Conservation (phyloP, 2,113 vertebrate species). For the Salvelinus namaycush region DNA sequence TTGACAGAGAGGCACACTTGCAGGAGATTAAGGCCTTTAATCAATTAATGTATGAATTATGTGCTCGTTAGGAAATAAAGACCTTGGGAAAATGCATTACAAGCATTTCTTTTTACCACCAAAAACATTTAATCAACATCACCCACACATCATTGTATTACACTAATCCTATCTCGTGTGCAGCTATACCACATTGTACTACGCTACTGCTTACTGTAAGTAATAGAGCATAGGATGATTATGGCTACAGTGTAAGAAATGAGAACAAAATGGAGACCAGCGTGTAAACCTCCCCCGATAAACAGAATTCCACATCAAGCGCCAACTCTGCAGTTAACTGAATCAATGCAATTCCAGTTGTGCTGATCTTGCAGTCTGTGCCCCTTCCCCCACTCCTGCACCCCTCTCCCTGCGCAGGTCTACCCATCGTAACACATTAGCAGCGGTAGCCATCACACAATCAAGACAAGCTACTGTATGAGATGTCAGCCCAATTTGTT, state of each 20-base stretch:
- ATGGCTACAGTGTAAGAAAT: slow-evolving; percentile 57
- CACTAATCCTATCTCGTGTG: slow-evolving; percentile 16
- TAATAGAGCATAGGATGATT: slow-evolving; percentile 44
- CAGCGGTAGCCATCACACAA: slow-evolving; percentile 71
- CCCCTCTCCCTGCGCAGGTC: slow-evolving; percentile 51
- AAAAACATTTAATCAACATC: slow-evolving; percentile 8
- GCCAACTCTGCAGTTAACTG: slow-evolving; percentile 78
- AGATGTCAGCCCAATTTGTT: slow-evolving; percentile 76
- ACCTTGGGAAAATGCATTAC: not conserved
- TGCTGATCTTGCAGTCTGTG: slow-evolving; percentile 76
- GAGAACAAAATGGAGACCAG: slow-evolving; percentile 62
- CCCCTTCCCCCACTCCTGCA: slow-evolving; percentile 64
- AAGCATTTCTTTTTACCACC: slow-evolving; percentile 22
- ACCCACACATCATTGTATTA: slow-evolving; percentile 14
- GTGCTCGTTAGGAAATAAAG: not conserved
- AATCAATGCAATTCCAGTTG: slow-evolving; percentile 80
- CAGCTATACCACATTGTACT: slow-evolving; percentile 15
- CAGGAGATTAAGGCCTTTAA: not conserved
- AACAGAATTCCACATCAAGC: slow-evolving; percentile 74
- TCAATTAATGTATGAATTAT: not conserved
- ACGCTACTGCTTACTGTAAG: slow-evolving; percentile 14
- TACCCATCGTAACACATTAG: slow-evolving; percentile 75
- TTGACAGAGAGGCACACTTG: not conserved
- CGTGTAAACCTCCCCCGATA: slow-evolving; percentile 69
- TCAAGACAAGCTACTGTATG: slow-evolving; percentile 71